Evolutionary conservation across 1,140 invertebrate species (phyloP).

Genomic region (Ostrea denselamellosa): DNA sequence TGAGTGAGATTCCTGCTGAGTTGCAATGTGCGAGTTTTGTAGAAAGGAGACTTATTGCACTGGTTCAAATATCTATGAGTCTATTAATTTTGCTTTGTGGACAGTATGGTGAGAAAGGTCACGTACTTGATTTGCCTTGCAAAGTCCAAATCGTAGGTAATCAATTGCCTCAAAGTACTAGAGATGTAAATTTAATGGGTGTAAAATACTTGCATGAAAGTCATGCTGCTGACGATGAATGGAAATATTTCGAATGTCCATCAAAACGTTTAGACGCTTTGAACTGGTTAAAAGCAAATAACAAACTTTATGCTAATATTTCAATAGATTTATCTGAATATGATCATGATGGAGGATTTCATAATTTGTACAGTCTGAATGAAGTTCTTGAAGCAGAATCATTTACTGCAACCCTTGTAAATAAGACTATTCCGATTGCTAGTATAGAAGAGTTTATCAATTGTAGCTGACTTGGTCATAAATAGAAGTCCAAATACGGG

Average conservation of each 20-base stretch:
- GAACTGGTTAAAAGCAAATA: constrained; percentile 56
- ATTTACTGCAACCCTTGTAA: not conserved
- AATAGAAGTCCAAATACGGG: no score
- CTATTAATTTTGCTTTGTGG: constrained; percentile 42
- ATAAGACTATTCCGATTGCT: not conserved
- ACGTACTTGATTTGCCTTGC: constrained; percentile 42
- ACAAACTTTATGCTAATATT: constrained; percentile 43
- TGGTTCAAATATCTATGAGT: not conserved
- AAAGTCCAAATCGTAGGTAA: constrained; percentile 20
- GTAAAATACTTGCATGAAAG: not conserved
- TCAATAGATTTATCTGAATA: constrained; percentile 8
- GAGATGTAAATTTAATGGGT: not conserved
- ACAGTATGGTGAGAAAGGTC: constrained; percentile 43
- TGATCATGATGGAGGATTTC: not conserved
- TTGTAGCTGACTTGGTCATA: no score
- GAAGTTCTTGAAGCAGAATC: not conserved
- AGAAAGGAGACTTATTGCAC: not conserved
- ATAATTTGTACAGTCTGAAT: not conserved
- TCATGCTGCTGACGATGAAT: not conserved
- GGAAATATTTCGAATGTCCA: not conserved
- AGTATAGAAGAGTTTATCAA: not conserved
- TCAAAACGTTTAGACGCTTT: constrained; percentile 46
- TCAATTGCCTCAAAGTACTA: not conserved
- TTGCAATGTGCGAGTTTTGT: not conserved
- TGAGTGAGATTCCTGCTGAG: not conserved